phyloP scores from a whole-genome alignment of 2,797 vertebrate species.

The Amphiprion clarkii region DNA sequence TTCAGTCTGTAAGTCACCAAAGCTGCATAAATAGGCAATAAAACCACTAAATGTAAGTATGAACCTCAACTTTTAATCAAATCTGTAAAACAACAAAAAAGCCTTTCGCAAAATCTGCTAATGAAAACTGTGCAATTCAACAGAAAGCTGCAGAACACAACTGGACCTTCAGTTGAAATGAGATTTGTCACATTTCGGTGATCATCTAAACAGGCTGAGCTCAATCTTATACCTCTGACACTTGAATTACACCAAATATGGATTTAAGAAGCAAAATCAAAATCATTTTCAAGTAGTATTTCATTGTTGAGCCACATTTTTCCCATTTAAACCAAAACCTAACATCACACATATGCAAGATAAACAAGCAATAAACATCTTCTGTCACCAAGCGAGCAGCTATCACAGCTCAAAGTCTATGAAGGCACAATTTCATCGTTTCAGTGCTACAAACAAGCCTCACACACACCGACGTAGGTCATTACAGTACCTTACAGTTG shows the following conservation, averaged over 20 bases:
- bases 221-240: too few species aligned
- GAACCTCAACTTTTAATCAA: background rate
- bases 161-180: too few species aligned
- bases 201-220: too few species aligned
- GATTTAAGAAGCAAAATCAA: background rate
- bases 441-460: background rate
- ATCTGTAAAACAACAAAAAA: too few species aligned
- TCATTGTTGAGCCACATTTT: background rate
- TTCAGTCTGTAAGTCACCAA: background rate
- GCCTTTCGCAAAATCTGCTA: too few species aligned
- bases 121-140: too few species aligned
- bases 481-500: slow-evolving; percentile 54
- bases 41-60: background rate
- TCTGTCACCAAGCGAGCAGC: background rate
- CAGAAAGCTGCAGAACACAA: too few species aligned
- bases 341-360: background rate
- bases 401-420: slow-evolving; percentile 33
- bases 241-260: background rate
- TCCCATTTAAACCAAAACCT: background rate
- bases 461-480: background rate
- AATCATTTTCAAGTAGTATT: background rate
- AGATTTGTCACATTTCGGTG: too few species aligned
- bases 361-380: slow-evolving; percentile 15
- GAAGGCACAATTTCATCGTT: background rate
- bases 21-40: background rate